Evolutionary conservation across 2,797 vertebrate genomes (phyloP).

Genomic region (Cetoscarus ocellatus): DNA sequence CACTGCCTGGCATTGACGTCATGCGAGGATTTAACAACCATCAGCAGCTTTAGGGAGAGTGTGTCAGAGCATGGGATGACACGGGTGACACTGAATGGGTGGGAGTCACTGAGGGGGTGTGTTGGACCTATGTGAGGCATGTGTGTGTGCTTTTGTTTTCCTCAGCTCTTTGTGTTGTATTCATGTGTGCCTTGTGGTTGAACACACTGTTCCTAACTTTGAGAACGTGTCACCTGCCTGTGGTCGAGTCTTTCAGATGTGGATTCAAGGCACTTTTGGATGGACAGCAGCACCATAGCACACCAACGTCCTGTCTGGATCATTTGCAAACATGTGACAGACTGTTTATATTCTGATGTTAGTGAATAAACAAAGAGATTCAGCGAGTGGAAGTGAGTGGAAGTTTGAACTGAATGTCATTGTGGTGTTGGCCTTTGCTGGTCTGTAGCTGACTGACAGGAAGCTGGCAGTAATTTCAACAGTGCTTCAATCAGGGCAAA

Average conservation of each 20-base stretch:
- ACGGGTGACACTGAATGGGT: neutral
- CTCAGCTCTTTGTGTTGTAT: slow-evolving; percentile 22
- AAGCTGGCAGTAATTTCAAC: no score
- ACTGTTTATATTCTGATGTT: neutral
- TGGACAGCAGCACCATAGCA: slow-evolving; percentile 1
- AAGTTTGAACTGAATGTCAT: neutral
- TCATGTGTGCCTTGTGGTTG: slow-evolving; percentile 5
- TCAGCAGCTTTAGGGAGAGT: slow-evolving; percentile 35
- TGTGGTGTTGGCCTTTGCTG: neutral
- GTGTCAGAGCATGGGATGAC: slow-evolving; percentile 9
- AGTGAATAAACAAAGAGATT: slow-evolving; percentile 14
- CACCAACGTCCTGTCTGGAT: slow-evolving; percentile 17
- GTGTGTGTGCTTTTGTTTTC: neutral
- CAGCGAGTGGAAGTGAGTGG: neutral
- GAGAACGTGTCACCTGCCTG: neutral
- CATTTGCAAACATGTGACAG: slow-evolving; percentile 15
- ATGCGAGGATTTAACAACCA: slow-evolving; percentile 32
- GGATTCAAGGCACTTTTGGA: slow-evolving; percentile 4
- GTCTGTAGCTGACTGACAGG: neutral
- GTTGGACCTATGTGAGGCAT: slow-evolving; percentile 1
- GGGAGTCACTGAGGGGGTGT: neutral
- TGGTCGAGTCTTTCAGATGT: neutral
- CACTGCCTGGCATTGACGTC: slow-evolving; percentile 47
- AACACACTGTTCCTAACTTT: neutral
- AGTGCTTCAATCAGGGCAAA: no score